phyloP scores from a whole-genome alignment of 2,113 vertebrate species.

The Python bivittatus region DNA sequence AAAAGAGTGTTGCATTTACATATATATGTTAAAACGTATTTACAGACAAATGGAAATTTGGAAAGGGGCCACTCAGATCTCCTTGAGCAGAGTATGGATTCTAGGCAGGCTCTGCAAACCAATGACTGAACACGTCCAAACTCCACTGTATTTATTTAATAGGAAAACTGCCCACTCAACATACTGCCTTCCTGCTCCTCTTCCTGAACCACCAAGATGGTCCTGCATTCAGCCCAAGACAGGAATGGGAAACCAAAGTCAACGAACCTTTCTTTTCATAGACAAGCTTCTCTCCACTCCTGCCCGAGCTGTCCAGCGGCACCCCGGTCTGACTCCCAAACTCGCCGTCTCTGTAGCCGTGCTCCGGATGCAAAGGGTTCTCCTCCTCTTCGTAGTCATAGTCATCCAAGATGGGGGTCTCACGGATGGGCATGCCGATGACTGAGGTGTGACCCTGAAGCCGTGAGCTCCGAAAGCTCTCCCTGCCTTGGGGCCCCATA shows the following conservation, averaged over 20 bases:
- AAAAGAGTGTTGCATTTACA: background rate
- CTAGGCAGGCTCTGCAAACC: background rate
- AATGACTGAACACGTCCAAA: background rate
- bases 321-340: slow-evolving; percentile 79
- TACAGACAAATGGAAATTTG: background rate
- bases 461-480: slow-evolving; percentile 84
- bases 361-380: slow-evolving; percentile 75
- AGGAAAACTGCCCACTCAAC: background rate
- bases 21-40: no score
- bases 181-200: background rate
- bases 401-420: slow-evolving; percentile 96
- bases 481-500: slow-evolving; percentile 89
- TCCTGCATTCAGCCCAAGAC: background rate
- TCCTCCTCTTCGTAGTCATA: slow-evolving; percentile 92
- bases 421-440: slow-evolving; percentile 93
- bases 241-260: background rate
- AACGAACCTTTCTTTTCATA: slow-evolving; percentile 87
- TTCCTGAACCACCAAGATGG: background rate
- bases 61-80: background rate
- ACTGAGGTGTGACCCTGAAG: slow-evolving; percentile 90
- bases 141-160: background rate
- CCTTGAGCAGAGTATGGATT: background rate
- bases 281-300: slow-evolving; percentile 77
- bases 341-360: slow-evolving; percentile 79
- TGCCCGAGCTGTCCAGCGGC: slow-evolving; percentile 80